Conservation (phyloP, 2,797 vertebrate genomes). For the Chromis chromis region DNA sequence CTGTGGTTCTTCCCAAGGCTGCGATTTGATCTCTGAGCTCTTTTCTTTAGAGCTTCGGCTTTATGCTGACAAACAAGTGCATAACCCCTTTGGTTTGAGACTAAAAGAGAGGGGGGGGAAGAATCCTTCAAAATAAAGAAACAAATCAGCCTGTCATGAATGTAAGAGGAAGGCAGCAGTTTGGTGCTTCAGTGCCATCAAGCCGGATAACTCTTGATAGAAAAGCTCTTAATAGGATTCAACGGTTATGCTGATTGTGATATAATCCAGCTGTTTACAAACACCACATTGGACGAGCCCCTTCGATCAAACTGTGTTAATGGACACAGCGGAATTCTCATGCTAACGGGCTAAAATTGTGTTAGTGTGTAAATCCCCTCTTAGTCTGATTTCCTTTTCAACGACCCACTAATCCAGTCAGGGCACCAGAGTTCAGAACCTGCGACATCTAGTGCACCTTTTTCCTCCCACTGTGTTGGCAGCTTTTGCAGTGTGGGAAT, state of each 20-base stretch:
- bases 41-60: constrained; percentile 60
- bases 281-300: constrained; percentile 22
- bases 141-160: constrained; percentile 25
- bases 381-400: constrained; percentile 83
- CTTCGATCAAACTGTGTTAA: constrained; percentile 38
- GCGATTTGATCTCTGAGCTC: constrained; percentile 75
- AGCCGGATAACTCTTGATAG: background rate
- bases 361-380: constrained; percentile 86
- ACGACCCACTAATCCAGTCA: constrained; percentile 77
- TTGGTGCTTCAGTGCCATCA: background rate
- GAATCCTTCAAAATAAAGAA: constrained; percentile 44
- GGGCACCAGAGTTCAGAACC: constrained; percentile 66
- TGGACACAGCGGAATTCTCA: constrained; percentile 40
- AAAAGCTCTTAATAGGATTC: constrained; percentile 4
- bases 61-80: constrained; percentile 72
- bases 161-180: constrained; percentile 1
- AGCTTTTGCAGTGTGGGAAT: constrained; percentile 34
- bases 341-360: constrained; percentile 64
- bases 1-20: constrained; percentile 82
- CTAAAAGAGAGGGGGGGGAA: background rate
- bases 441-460: constrained; percentile 20
- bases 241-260: background rate
- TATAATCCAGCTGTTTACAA: constrained; percentile 38
- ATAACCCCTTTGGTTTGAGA: constrained; percentile 41
- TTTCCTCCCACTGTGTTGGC: constrained; percentile 17